Evolutionary conservation across 2,113 vertebrate species (phyloP).

Genomic region (Misgurnus mizolepis): DNA sequence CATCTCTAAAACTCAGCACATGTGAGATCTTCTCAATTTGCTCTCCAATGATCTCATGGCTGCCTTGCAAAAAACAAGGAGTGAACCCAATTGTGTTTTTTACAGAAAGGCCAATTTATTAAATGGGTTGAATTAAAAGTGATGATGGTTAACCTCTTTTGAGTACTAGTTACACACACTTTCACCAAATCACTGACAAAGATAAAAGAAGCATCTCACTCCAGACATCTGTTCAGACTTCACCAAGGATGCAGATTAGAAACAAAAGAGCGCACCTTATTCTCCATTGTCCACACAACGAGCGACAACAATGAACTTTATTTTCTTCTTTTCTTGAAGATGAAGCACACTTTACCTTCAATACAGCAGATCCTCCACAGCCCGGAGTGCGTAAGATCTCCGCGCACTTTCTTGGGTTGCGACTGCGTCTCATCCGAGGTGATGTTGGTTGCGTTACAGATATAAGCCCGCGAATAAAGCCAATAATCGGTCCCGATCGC

Average conservation of each 20-base stretch:
- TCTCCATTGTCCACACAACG: background rate
- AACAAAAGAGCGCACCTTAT: background rate
- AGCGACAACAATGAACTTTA: constrained; percentile 14
- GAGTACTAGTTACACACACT: background rate
- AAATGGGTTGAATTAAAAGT: background rate
- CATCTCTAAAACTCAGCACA: no score
- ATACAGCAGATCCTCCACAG: constrained; percentile 96
- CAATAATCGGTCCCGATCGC: constrained; percentile 98
- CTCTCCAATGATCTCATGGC: background rate
- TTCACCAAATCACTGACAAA: background rate
- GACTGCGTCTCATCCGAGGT: constrained; percentile 80
- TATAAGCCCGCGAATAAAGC: constrained; percentile 94
- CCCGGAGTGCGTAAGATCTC: constrained; percentile 93
- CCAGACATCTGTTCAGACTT: background rate
- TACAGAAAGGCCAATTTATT: background rate
- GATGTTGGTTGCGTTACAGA: constrained; percentile 92
- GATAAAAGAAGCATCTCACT: background rate
- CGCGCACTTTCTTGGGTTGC: constrained; percentile 78
- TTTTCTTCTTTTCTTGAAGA: constrained; percentile 11
- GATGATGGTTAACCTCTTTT: background rate
- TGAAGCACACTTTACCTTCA: constrained; percentile 81
- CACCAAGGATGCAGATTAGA: background rate
- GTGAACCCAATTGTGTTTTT: no score
- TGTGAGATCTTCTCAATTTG: no score
- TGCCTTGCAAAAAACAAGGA: no score